phyloP scores from a whole-genome alignment of 2,113 vertebrate genomes.

The Ascaphus truei region DNA sequence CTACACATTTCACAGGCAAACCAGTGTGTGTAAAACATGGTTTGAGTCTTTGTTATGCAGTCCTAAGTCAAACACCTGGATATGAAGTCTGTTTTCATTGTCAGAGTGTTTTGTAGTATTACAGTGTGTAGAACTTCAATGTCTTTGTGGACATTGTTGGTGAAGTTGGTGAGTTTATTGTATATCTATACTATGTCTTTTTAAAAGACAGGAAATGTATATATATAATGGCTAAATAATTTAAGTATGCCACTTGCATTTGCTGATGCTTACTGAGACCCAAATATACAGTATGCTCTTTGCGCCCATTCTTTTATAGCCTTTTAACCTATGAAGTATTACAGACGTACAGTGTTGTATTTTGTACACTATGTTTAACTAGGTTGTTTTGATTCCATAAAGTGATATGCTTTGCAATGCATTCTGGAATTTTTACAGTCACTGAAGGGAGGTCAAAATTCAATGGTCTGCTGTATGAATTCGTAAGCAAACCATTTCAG shows the following conservation, averaged over 20 bases:
- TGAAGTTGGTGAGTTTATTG: slow-evolving; percentile 63
- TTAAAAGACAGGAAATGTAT: slow-evolving; percentile 72
- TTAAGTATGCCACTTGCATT: slow-evolving; percentile 64
- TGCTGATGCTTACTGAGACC: slow-evolving; percentile 64
- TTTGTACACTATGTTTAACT: slow-evolving; percentile 50
- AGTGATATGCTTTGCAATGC: slow-evolving; percentile 48
- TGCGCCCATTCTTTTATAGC: slow-evolving; percentile 55
- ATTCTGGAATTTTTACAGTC: slow-evolving; percentile 58
- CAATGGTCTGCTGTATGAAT: slow-evolving; percentile 47
- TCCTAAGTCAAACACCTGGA: slow-evolving; percentile 64
- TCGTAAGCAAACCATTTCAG: slow-evolving; percentile 63
- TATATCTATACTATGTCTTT: slow-evolving; percentile 78
- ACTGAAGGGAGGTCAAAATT: slow-evolving; percentile 44
- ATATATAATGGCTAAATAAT: slow-evolving; percentile 70
- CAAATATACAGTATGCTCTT: slow-evolving; percentile 60
- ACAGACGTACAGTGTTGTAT: slow-evolving; percentile 58
- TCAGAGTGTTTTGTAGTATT: slow-evolving; percentile 79
- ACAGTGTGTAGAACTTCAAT: slow-evolving; percentile 75
- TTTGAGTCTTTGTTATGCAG: slow-evolving; percentile 66
- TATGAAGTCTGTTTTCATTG: slow-evolving; percentile 70
- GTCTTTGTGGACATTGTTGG: slow-evolving; percentile 77
- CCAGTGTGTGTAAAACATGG: slow-evolving; percentile 59
- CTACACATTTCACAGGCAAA: slow-evolving; percentile 62
- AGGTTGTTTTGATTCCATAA: slow-evolving; percentile 54
- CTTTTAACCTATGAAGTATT: slow-evolving; percentile 56